These are phyloP conservation scores for Corydoras maculifer DNA, from an alignment of 2,113 vertebrate genomes.

Conservation along the genomic window DNA sequence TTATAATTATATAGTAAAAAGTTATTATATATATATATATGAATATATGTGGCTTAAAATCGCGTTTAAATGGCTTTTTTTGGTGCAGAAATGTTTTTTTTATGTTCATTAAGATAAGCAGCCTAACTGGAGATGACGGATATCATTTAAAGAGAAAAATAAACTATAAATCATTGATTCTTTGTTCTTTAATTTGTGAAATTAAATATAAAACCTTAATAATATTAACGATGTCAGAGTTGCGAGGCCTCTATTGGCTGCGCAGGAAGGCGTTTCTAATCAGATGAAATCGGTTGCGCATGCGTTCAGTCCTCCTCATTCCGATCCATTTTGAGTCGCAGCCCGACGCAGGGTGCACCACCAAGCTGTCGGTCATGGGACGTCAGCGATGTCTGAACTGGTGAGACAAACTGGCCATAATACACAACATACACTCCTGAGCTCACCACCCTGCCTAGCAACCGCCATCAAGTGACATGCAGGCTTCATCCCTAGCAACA, in stretches of 20 bases:
- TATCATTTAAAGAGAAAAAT: too few relatives aligned
- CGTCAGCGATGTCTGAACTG: slow-evolving; percentile 26
- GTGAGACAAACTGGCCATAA: slow-evolving; percentile 55
- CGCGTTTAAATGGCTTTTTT: too few relatives aligned
- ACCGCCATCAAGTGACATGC: slow-evolving; percentile 28
- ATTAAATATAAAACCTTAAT: too few relatives aligned
- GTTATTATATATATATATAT: too few relatives aligned
- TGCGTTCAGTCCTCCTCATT: slow-evolving; percentile 19
- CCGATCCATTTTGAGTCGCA: not conserved
- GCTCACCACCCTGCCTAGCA: slow-evolving; percentile 60
- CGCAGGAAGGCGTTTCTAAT: slow-evolving; percentile 20
- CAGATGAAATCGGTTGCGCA: slow-evolving; percentile 23
- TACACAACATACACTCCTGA: slow-evolving; percentile 51
- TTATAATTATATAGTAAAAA: too few relatives aligned
- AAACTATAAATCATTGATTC: too few relatives aligned
- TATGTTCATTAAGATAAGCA: too few relatives aligned
- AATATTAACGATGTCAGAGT: too few relatives aligned
- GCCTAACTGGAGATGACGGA: too few relatives aligned
- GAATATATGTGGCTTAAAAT: too few relatives aligned
- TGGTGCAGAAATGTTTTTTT: too few relatives aligned
- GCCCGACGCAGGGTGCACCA: slow-evolving; percentile 34
- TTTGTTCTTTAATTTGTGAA: too few relatives aligned
- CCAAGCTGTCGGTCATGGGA: slow-evolving; percentile 58
- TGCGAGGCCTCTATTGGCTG: not conserved
- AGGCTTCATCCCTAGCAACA: slow-evolving; percentile 49